Base-by-base conservation (phyloP, 2,113 vertebrate genomes). In the Lutjanus erythropterus region DNA sequence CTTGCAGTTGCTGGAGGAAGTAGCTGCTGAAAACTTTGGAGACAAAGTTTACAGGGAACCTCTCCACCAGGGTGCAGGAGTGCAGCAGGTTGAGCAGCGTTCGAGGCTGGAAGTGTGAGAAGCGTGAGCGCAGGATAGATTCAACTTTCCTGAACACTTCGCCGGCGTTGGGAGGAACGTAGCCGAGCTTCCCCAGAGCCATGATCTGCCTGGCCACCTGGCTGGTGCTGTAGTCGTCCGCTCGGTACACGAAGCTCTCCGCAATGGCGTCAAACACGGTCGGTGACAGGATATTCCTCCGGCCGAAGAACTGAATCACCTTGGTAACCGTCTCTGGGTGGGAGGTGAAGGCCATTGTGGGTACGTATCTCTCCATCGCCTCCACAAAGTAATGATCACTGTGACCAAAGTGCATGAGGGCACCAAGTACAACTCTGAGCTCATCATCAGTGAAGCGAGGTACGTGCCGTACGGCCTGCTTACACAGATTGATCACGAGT, bases 1-100 rank as follows among this genome's bases (percentile, higher is more conserved):
- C 97, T 95, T 97, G 96, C 31, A 99, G 89, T 49, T 93, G 92
- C 27, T 97, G 96, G 33, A 98, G 95, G 91, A 99, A 99, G 90
- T 94, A 96, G 0, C 94, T 95, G 80, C 91, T 96, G 92, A 98
- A 98, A 59, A 99, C 89, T 90, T 96, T 97, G 58, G 96, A 93
- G 71, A 97, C 90, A 60, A 96, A 98, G 77, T 99, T 99, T 25
- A 98, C 91, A 0, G 97, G 98, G n/a, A 96, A 97, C 35, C 94
- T 89, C 81, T 95, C 94, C 59, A 97, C 87, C 47, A 99, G 95
- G 1, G 82, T 95, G 89, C 96, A 99, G 0, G 97, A 94, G 69
- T 99, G 96, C 25, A 99, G 96, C 42, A 99, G 64, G 41, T 90
- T 95, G 87, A 99, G 69, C 29, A 98, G 90, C 0, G 72, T 79